These are phyloP conservation scores for Lagria hirta DNA, from an alignment of 2,888 invertebrate species.

Conservation along the genomic window DNA sequence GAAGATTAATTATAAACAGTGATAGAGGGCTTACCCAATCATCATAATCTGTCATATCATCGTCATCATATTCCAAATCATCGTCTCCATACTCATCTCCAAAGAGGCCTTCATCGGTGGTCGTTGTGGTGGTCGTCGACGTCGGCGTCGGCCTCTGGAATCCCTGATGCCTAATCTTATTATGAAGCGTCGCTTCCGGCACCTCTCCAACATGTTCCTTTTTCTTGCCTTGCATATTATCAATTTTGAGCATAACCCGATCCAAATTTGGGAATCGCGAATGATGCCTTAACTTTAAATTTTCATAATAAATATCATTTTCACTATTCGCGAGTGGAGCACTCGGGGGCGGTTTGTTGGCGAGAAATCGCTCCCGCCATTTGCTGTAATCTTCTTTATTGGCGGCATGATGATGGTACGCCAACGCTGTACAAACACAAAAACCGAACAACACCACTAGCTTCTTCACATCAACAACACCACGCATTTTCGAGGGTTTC, in stretches of 20 bases:
- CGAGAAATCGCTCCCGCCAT: conserved; percentile 17
- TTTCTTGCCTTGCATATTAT: conserved; percentile 26
- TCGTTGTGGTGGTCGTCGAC: conserved; percentile 16
- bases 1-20: conserved; percentile 10
- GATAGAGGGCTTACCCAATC: conserved; percentile 28
- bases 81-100: conserved; percentile 18
- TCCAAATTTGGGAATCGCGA: conserved; percentile 40
- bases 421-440: conserved; percentile 20
- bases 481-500: conserved; percentile 4
- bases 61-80: conserved; percentile 12
- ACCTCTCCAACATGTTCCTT: conserved; percentile 7
- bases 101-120: conserved; percentile 19
- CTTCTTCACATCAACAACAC: conserved; percentile 20
- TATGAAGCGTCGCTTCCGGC: conserved; percentile 5
- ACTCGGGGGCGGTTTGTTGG: conserved; percentile 15
- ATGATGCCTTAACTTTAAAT: conserved; percentile 31
- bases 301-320: conserved; percentile 23
- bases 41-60: conserved; percentile 18
- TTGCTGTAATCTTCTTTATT: conserved; percentile 21
- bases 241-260: conserved; percentile 35
- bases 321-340: conserved; percentile 18
- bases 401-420: conserved; percentile 13
- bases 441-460: conserved; percentile 22
- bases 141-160: conserved; percentile 8
- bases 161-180: conserved; percentile 17